phyloP scores from a whole-genome alignment of 2,888 invertebrate genomes.

The Drosophila anomelani region DNA sequence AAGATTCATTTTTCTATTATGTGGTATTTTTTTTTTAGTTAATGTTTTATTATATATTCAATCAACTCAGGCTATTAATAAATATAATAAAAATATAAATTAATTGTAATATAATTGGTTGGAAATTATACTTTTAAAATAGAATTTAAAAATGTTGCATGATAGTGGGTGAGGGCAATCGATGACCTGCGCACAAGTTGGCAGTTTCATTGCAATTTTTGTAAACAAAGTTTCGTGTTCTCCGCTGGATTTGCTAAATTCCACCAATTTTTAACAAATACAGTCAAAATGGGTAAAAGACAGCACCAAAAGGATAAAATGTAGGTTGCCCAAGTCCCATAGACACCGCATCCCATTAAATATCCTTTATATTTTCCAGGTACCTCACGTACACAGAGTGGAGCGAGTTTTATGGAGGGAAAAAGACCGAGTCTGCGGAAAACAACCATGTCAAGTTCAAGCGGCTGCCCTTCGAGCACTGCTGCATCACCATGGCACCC shows the following conservation, averaged over 20 bases:
- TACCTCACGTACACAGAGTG: constrained; percentile 84
- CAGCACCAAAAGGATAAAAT: constrained; percentile 98
- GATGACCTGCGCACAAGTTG: not conserved
- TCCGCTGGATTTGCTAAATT: not conserved
- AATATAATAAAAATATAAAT: no score
- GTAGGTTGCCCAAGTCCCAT: constrained; percentile 85
- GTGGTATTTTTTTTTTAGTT: not conserved
- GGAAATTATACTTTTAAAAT: no score
- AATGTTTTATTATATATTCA: no score
- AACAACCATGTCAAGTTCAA: constrained; percentile 93
- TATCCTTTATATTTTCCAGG: constrained; percentile 50
- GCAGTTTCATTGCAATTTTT: constrained; percentile 4
- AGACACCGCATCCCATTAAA: not conserved
- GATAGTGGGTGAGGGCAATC: not conserved
- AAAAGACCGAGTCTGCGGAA: constrained; percentile 89
- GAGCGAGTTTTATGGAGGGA: constrained; percentile 96
- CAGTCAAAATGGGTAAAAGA: constrained; percentile 92
- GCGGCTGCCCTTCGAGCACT: constrained; percentile 96
- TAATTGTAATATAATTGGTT: not conserved
- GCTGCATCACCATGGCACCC: constrained; percentile 95
- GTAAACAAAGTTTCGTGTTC: constrained; percentile 8
- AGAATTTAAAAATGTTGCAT: not conserved
- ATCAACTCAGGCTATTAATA: no score
- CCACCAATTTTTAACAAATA: not conserved
- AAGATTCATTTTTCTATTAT: not conserved